Conservation (phyloP, 2,113 vertebrate species). For the Prolemur simus region DNA sequence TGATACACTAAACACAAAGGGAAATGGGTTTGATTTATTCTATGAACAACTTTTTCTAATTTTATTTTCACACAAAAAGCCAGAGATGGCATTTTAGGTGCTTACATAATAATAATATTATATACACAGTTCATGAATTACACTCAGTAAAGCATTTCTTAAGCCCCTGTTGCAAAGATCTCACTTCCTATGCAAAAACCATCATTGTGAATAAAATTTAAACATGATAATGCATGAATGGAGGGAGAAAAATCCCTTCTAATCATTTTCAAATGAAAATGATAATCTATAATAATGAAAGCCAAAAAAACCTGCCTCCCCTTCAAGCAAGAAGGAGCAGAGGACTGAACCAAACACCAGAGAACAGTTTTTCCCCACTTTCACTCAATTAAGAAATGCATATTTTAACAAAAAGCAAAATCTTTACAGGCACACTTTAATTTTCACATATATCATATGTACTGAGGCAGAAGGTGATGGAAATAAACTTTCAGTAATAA, state of each 20-base stretch:
- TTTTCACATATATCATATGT: not conserved
- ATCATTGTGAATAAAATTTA: constrained; percentile 59
- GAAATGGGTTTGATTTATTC: constrained; percentile 27
- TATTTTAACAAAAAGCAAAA: constrained; percentile 23
- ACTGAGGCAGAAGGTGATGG: constrained; percentile 68
- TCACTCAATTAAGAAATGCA: constrained; percentile 5
- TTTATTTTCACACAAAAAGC: constrained; percentile 58
- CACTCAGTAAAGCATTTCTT: constrained; percentile 67
- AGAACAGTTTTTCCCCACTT: constrained; percentile 17
- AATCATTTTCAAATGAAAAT: constrained; percentile 76
- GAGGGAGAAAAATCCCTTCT: constrained; percentile 19
- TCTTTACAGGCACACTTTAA: not conserved
- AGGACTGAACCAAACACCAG: constrained; percentile 45
- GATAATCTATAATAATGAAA: constrained; percentile 61
- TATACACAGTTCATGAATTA: constrained; percentile 59
- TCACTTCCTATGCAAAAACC: constrained; percentile 53
- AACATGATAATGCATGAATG: constrained; percentile 61
- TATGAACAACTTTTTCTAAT: constrained; percentile 27
- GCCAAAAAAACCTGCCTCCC: constrained; percentile 1
- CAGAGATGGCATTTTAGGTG: constrained; percentile 49
- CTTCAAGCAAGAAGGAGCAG: constrained; percentile 65
- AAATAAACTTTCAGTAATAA: constrained; percentile 78
- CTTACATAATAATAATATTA: constrained; percentile 18
- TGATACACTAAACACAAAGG: constrained; percentile 2
- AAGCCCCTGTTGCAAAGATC: constrained; percentile 41